phyloP scores from a whole-genome alignment of 64 coral and sea anemone genomes.

The Pocillopora verrucosa region DNA sequence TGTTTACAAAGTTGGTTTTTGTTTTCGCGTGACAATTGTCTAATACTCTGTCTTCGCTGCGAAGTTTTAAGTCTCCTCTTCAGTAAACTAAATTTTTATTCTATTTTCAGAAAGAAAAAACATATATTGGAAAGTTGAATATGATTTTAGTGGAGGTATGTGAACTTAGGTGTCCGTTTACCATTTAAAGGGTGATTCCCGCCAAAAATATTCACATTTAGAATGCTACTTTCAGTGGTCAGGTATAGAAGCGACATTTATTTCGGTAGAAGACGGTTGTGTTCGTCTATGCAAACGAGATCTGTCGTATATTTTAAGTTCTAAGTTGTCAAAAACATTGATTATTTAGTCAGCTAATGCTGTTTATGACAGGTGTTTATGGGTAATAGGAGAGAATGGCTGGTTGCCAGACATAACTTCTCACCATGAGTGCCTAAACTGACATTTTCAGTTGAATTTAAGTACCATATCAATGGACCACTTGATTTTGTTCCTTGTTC shows the following conservation, averaged over 20 bases:
- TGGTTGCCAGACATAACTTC: neutral
- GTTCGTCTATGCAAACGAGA: neutral
- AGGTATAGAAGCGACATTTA: neutral
- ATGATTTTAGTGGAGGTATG: constrained; percentile 99
- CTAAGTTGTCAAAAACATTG: neutral
- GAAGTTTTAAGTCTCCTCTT: neutral
- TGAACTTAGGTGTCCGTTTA: neutral
- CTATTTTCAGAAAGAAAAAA: constrained; percentile 89
- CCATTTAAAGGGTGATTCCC: constrained; percentile 12
- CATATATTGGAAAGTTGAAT: constrained; percentile 91
- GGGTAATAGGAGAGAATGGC: neutral
- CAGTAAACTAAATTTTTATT: neutral
- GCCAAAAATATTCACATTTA: constrained; percentile 65
- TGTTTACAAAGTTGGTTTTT: constrained; percentile 17
- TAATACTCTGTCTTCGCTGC: neutral
- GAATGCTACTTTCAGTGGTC: neutral
- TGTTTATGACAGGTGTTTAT: neutral
- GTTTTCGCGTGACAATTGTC: constrained; percentile 35
- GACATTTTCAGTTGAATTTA: neutral
- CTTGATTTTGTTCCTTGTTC: neutral
- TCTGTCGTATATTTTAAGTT: neutral
- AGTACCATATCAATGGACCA: neutral
- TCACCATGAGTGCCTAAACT: neutral
- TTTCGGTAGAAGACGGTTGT: neutral
- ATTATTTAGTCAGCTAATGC: neutral